phyloP scores from a whole-genome alignment of 2,888 invertebrate genomes.

The Pegoplata infirma region DNA sequence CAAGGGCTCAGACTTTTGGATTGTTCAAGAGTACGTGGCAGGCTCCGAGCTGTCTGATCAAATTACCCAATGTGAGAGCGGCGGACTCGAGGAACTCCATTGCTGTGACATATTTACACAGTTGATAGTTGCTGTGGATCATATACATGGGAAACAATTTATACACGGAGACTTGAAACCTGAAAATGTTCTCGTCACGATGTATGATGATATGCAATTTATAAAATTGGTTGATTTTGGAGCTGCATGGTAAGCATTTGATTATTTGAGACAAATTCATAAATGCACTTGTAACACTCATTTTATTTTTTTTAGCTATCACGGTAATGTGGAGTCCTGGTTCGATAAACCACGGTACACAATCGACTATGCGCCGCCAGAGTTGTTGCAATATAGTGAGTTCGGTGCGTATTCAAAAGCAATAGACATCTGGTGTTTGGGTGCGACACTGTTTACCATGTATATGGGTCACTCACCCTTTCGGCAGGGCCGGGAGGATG shows the following conservation, averaged over 20 bases:
- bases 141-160: conserved; percentile 90
- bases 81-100: conserved; percentile 86
- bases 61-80: conserved; percentile 80
- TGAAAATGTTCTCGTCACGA: conserved; percentile 82
- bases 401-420: conserved; percentile 86
- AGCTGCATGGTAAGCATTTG: conserved; percentile 82
- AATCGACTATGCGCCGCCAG: conserved; percentile 92
- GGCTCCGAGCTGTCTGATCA: conserved; percentile 90
- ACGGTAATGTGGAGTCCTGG: conserved; percentile 67
- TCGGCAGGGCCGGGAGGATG: conserved; percentile 70
- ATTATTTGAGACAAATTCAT: background rate
- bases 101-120: conserved; percentile 90
- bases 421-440: conserved; percentile 97
- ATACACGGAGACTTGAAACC: conserved; percentile 97
- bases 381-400: conserved; percentile 83
- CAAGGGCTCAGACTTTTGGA: conserved; percentile 92
- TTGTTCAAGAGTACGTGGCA: conserved; percentile 90
- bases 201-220: conserved; percentile 78
- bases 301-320: conserved; percentile 27
- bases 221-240: conserved; percentile 98
- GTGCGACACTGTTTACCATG: conserved; percentile 88
- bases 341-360: conserved; percentile 91
- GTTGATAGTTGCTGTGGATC: conserved; percentile 89
- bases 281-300: conserved; percentile 49
- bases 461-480: conserved; percentile 94